These are phyloP conservation scores for Scomber japonicus DNA, from an alignment of 2,113 vertebrate species.

Conservation along the genomic window DNA sequence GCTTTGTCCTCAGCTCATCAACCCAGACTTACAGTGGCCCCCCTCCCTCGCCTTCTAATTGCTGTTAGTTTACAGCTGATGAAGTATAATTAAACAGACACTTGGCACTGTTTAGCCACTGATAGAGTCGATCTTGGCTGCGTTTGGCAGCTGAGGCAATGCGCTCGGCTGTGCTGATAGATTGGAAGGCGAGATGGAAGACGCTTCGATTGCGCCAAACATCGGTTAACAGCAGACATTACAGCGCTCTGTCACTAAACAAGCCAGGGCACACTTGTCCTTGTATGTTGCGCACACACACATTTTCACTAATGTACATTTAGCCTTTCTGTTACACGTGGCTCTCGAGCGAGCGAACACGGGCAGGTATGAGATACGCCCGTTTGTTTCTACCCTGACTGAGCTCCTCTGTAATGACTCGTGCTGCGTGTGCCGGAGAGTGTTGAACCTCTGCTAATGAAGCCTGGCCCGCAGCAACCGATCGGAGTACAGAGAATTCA, in stretches of 20 bases:
- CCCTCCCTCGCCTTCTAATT: slow-evolving; percentile 23
- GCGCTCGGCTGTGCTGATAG: background rate
- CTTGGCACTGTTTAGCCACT: slow-evolving; percentile 25
- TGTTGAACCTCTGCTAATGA: slow-evolving; percentile 19
- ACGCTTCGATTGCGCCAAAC: slow-evolving; percentile 27
- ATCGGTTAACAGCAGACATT: slow-evolving; percentile 17
- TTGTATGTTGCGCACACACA: background rate
- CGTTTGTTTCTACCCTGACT: slow-evolving; percentile 1
- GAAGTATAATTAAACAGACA: slow-evolving; percentile 47
- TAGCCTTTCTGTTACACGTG: background rate
- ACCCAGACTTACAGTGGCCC: background rate
- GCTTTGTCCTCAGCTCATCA: slow-evolving; percentile 15
- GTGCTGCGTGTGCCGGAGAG: background rate
- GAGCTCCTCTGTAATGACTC: slow-evolving; percentile 8
- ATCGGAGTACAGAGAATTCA: background rate
- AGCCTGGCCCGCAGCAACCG: background rate
- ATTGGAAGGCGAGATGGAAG: slow-evolving; percentile 32
- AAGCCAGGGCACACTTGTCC: background rate
- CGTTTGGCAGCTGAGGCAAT: slow-evolving; percentile 36
- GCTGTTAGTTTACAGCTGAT: slow-evolving; percentile 33
- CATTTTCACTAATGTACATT: slow-evolving; percentile 22
- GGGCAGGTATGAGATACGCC: slow-evolving; percentile 1
- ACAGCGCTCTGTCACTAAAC: background rate
- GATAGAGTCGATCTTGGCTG: slow-evolving; percentile 47
- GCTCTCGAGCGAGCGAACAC: background rate